Conservation (phyloP, 2,797 vertebrate species). For the Typhlichthys eigenmanni region DNA sequence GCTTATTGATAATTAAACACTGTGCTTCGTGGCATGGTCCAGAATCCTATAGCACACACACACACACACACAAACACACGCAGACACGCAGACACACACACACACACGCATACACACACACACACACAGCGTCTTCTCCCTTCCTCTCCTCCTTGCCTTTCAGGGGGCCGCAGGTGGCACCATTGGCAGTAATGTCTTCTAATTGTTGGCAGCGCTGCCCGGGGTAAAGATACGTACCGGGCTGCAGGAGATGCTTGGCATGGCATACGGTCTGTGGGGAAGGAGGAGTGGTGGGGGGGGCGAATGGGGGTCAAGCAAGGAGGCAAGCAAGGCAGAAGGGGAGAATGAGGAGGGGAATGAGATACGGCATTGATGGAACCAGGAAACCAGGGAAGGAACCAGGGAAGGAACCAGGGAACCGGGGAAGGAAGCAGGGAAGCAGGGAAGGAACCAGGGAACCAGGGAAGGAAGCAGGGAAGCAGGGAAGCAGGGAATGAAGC, state of each 20-base stretch:
- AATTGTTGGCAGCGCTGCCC: constrained; percentile 76
- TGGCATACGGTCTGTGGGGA: constrained; percentile 38
- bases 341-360: not conserved
- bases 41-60: too few relatives aligned
- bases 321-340: not conserved
- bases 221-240: constrained; percentile 71
- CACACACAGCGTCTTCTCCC: constrained; percentile 45
- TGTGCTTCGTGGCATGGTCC: too few relatives aligned
- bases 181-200: constrained; percentile 82
- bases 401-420: too few relatives aligned
- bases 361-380: too few relatives aligned
- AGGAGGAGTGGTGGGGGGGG: not conserved
- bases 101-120: constrained; percentile 24
- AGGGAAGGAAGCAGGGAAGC: too few relatives aligned
- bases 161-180: constrained; percentile 77
- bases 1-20: too few relatives aligned
- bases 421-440: too few relatives aligned
- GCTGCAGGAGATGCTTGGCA: constrained; percentile 57
- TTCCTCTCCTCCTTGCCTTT: constrained; percentile 64
- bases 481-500: not conserved
- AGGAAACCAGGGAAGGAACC: too few relatives aligned
- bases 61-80: constrained; percentile 42
- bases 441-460: too few relatives aligned
- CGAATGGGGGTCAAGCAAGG: constrained; percentile 12
- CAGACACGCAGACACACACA: not conserved